Percentiles rank a stretch among this genome's conserved stretches.
phyloP scores from a whole-genome alignment of 2,797 vertebrate species.

The Taenioides sp. region DNA sequence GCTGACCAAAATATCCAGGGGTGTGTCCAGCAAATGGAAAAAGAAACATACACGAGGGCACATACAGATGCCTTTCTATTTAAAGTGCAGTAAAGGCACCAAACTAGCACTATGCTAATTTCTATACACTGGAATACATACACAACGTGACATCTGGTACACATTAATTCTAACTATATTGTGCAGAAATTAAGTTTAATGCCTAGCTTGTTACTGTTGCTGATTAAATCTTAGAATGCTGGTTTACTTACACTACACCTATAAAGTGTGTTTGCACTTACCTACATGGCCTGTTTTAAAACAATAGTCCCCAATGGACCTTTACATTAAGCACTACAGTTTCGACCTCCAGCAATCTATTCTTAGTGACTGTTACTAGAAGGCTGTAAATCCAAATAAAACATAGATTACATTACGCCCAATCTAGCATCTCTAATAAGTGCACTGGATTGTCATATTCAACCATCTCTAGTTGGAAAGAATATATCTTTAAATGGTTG shows the following conservation, averaged over 20 bases:
- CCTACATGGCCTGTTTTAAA: constrained; percentile 31
- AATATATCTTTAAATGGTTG: neutral
- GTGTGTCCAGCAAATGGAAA: constrained; percentile 66
- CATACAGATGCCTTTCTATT: constrained; percentile 75
- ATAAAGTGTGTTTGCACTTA: neutral
- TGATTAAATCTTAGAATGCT: neutral
- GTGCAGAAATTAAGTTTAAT: neutral
- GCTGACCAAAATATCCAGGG: constrained; percentile 55
- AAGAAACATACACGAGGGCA: constrained; percentile 59
- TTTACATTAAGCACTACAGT: constrained; percentile 19
- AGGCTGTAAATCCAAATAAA: constrained; percentile 40
- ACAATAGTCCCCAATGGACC: constrained; percentile 43
- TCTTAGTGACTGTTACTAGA: neutral
- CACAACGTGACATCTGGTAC: neutral
- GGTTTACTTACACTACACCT: neutral
- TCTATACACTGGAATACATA: constrained; percentile 29
- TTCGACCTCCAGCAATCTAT: neutral
- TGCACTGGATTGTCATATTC: neutral
- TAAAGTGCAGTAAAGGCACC: constrained; percentile 50
- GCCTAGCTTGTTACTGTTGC: neutral
- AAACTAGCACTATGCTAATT: constrained; percentile 53
- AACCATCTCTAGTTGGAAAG: neutral
- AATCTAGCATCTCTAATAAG: neutral
- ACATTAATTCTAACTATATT: neutral
- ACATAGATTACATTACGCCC: neutral